Base-by-base conservation (phyloP, 1,140 invertebrate genomes). In the Lutraria rhynchaena region DNA sequence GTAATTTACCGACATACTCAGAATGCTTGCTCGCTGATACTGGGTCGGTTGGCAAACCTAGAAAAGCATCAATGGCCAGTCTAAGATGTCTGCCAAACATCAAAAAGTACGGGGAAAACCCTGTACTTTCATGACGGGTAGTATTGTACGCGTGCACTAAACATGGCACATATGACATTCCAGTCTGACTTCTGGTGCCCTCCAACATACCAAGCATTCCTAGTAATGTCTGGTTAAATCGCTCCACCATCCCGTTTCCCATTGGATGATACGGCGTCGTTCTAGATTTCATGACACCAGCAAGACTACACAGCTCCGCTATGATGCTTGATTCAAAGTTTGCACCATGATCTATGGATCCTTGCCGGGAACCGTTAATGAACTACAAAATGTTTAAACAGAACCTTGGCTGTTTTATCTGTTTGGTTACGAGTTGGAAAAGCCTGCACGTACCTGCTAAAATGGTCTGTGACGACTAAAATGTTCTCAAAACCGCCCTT, bases 261-360 rank as follows among this genome's bases (percentile, higher is more conserved):
- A 77, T 77, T 0, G 73, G 53, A 65, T 83, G 63, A 44, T 83
- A 83, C 17, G 81, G 63, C n/a, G 73, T 83, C 15, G 81, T 83
- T 13, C 73, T 24, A 29, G 22, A 49, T 33, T 83, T 63, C 0
- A 46, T n/a, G 9, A 83, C 75, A 13, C 70, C 58, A 11, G 58
- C 69, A 17, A 81, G 51, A 3, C 9, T 35, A 27, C 80, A 82
- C 29, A 74, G 33, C 44, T 82, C 70, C 35, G 41, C 46, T 17
- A 75, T 82, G 35, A 75, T 33, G 9, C 24, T 65, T n/a, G 27
- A 57, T 37, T 75, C 46, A 51, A 82, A 82, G 24, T 76, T 49
- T 11, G 29, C 13, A 15, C 71, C 71, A 41, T 82, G 76, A 22
- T 80, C 76, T 70, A 29, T 81, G 78, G 17, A 81, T 49, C 15